Conservation (phyloP, 2,888 invertebrate species). For the Cactoblastis cactorum region DNA sequence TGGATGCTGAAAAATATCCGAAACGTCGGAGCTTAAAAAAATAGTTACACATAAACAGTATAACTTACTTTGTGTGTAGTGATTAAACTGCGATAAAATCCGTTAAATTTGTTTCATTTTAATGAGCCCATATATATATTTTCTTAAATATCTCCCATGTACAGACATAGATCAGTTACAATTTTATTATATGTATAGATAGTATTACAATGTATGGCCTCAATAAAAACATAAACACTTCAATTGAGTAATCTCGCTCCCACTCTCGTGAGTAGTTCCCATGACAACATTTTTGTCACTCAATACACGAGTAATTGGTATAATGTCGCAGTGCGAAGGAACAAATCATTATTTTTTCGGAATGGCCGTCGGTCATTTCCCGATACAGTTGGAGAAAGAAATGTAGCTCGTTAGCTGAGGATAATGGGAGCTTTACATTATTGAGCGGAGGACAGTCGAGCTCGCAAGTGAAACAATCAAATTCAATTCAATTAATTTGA, state of each 20-base stretch:
- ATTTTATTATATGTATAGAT: no score
- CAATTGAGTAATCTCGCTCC: slow-evolving; percentile 1
- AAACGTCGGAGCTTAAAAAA: no score
- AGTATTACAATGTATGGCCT: no score
- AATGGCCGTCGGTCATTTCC: slow-evolving; percentile 46
- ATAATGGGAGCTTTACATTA: slow-evolving; percentile 67
- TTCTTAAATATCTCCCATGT: background rate
- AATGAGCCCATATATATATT: no score
- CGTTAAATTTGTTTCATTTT: no score
- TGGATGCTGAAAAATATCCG: no score
- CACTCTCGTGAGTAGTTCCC: slow-evolving; percentile 17
- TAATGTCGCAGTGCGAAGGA: slow-evolving; percentile 51
- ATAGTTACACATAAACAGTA: no score
- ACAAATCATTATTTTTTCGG: slow-evolving; percentile 75
- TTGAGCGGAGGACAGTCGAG: slow-evolving; percentile 47
- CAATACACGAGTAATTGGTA: slow-evolving; percentile 64
- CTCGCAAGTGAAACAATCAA: slow-evolving; percentile 31
- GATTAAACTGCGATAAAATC: no score
- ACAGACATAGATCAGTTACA: background rate
- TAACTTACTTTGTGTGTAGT: no score
- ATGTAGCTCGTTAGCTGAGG: slow-evolving; percentile 63
- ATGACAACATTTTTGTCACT: slow-evolving; percentile 65
- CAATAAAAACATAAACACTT: background rate
- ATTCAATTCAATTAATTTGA: slow-evolving; percentile 21
- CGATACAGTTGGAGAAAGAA: slow-evolving; percentile 56